A percentile compares a stretch with the other conserved stretches of the same genome.
phyloP scores from a whole-genome alignment of 2,888 invertebrate species.

The Lithophane socia region DNA sequence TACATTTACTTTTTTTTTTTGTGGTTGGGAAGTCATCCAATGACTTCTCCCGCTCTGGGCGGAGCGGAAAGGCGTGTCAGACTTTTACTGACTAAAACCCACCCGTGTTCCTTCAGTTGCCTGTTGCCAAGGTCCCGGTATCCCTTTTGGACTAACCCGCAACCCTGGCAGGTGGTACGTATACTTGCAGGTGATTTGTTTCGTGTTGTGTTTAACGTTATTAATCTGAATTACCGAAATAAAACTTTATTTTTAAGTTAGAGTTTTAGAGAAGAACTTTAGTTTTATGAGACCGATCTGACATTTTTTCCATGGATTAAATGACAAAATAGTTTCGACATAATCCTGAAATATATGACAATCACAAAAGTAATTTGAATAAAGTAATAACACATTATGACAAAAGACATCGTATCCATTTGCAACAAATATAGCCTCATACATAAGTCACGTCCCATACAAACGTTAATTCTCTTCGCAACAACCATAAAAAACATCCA shows the following conservation, averaged over 20 bases:
- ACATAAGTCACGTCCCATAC: slow-evolving; percentile 21
- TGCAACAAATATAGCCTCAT: slow-evolving; percentile 23
- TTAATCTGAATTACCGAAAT: background rate
- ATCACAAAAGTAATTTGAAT: background rate
- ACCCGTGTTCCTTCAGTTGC: too few species aligned
- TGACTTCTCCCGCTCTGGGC: too few species aligned
- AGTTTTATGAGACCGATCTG: background rate
- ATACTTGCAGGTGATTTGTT: slow-evolving; percentile 13
- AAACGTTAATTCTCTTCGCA: slow-evolving; percentile 39
- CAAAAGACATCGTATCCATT: slow-evolving; percentile 18
- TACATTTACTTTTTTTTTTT: too few species aligned
- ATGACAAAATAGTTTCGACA: background rate
- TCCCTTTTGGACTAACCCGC: too few species aligned
- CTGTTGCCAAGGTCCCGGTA: too few species aligned
- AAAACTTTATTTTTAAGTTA: too few species aligned
- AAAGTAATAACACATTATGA: slow-evolving; percentile 2
- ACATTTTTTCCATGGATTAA: background rate
- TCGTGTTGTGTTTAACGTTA: background rate
- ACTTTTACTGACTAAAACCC: too few species aligned
- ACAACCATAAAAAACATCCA: slow-evolving; percentile 54
- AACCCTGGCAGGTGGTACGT: background rate
- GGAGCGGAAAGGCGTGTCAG: too few species aligned
- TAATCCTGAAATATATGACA: background rate
- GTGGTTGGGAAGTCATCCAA: too few species aligned
- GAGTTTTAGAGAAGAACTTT: background rate